phyloP scores from a whole-genome alignment of 1,140 invertebrate genomes.

The Micrasema minimum region DNA sequence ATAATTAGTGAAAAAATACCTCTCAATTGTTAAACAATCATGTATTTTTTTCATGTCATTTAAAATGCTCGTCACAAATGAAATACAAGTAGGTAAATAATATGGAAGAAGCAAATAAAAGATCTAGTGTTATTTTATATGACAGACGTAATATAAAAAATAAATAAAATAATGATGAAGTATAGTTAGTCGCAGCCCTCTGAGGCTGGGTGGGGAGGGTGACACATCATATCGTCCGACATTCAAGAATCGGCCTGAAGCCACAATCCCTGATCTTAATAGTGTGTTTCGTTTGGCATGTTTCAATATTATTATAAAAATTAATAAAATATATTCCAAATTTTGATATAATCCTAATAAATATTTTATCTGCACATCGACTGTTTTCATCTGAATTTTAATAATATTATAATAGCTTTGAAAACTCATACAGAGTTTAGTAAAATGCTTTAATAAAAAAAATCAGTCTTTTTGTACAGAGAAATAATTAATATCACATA shows the following conservation, averaged over 20 bases:
- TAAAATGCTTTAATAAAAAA: conserved; percentile 65
- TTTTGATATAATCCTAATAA: conserved; percentile 54
- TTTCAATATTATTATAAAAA: conserved; percentile 51
- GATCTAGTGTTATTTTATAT: conserved; percentile 42
- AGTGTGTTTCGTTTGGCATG: conserved; percentile 53
- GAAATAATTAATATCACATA: conserved; percentile 59
- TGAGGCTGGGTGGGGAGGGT: conserved; percentile 32
- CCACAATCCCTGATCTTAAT: conserved; percentile 51
- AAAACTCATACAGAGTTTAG: conserved; percentile 51
- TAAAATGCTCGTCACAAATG: conserved; percentile 30
- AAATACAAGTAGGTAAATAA: conserved; percentile 30
- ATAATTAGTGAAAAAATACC: too few relatives aligned
- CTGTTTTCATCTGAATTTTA: conserved; percentile 51
- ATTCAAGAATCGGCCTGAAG: conserved; percentile 52
- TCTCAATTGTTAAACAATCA: too few relatives aligned
- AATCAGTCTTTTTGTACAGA: conserved; percentile 69
- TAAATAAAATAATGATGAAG: conserved; percentile 38
- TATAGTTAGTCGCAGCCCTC: not conserved
- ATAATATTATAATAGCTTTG: conserved; percentile 52
- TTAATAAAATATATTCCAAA: conserved; percentile 51
- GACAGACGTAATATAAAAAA: conserved; percentile 45
- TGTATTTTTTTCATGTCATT: conserved; percentile 13
- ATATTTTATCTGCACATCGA: conserved; percentile 50
- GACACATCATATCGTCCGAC: conserved; percentile 53
- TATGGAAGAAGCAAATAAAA: conserved; percentile 30